Evolutionary conservation across 2,888 invertebrate species (phyloP).

Genomic region (Andrena trimmerana): DNA sequence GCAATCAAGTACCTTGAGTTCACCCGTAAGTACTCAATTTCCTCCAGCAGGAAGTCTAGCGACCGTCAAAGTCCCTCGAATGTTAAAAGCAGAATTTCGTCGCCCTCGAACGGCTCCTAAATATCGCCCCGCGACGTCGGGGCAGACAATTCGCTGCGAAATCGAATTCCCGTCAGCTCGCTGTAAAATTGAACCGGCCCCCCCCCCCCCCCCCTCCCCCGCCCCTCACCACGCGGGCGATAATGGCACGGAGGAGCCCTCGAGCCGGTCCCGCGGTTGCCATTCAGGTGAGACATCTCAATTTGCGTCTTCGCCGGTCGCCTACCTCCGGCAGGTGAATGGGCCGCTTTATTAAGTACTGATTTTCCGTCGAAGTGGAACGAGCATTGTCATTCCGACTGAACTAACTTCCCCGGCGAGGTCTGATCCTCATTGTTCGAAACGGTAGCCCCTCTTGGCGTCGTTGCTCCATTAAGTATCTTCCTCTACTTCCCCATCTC

Average conservation of each 20-base stretch:
- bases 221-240: neutral
- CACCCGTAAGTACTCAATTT: too few relatives aligned
- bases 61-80: too few relatives aligned
- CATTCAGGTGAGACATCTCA: conserved; percentile 55
- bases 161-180: conserved; percentile 37
- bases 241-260: conserved; percentile 29
- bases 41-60: too few relatives aligned
- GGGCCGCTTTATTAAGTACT: conserved; percentile 50
- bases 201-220: too few relatives aligned
- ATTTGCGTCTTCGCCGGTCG: conserved; percentile 37
- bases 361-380: conserved; percentile 46
- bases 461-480: conserved; percentile 24
- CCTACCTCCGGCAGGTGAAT: conserved; percentile 39
- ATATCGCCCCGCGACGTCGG: neutral
- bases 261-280: conserved; percentile 3
- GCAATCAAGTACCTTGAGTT: too few relatives aligned
- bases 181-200: conserved; percentile 41
- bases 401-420: conserved; percentile 37
- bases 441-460: neutral
- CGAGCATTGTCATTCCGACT: conserved; percentile 45
- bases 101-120: neutral
- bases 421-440: conserved; percentile 54
- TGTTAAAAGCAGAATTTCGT: too few relatives aligned
- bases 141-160: conserved; percentile 24
- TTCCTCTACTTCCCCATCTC: conserved; percentile 9